Evolutionary conservation across 2,888 invertebrate genomes (phyloP), one percentile per base, ranked within the genome.

Genomic region (Apotomis turbidana): DNA sequence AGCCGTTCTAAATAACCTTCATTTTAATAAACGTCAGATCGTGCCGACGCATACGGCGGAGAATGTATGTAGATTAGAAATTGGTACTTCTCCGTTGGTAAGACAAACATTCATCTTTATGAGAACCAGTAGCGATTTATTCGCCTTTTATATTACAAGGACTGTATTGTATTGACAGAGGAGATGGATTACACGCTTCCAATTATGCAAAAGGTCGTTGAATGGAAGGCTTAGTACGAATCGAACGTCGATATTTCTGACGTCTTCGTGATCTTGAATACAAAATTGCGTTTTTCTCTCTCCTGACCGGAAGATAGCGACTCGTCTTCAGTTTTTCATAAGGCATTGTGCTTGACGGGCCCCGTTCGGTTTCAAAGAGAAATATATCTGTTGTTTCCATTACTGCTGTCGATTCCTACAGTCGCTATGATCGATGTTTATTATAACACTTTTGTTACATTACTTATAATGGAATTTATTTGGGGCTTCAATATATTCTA

Each of bases 211-310:
- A 80, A 77, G 75, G 46, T 75, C 72, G 72, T 62, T 70, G 62
- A 70, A 58, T 63, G 67, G 59, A 73, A 74, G 73, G 76, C 68
- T 76, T 77, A 69, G 71, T 74, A 52, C 74, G 72, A 78, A 78
- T 76, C 41, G 61, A 63, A 76, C 68, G 64, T 68, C 74, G 59
- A 76, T 78, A 76, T 77, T 76, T 76, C 68, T 76, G 59, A 68
- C 71, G 71, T 74, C 73, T 78, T 44, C 79, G 78, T 82, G 83
- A 79, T 80, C 75, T 76, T 76, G 80, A 80, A 82, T 83, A 80
- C 72, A 41, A 71, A 76, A 77, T 77, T 70, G 57, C 72, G 63
- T 77, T 75, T 77, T 74, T 74, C 75, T 78, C 67, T 62, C 55
- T 67, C 62, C 67, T 71, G 74, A 77, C 76, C 73, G 77, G 73